Evolutionary conservation across 2,113 vertebrate species (phyloP), one percentile per base, ranked within the genome.

Genomic region (Pundamilia nyererei): DNA sequence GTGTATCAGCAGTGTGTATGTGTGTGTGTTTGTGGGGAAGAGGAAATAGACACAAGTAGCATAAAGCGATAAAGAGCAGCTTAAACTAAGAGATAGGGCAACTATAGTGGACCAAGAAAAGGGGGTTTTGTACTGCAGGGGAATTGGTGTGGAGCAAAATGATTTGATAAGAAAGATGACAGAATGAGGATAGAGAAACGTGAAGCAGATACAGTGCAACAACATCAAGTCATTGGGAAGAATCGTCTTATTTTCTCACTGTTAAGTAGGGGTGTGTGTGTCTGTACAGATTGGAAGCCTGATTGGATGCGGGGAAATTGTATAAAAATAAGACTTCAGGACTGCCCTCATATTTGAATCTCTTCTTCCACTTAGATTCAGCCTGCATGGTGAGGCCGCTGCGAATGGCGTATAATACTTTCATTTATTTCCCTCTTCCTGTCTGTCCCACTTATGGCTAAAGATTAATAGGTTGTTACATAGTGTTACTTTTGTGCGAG

Each of bases 231-330:
- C 72, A 68, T 51, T 56, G 54, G 75, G 81, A 89, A 72, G 68
- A 85, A 83, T 88, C 51, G 35, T 89, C 38, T 82, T 82, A 31
- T 47, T 62, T 40, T 21, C 80, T 21, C 35, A 80, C 60, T 91
- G 81, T 58, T 21, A 62, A 88, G 83, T 77, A 51, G 49, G 70
- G 45, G 24, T 49, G 70, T 77, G 42, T 29, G 24, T 82, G 60
- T 54, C 15, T 82, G 88, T 89, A 82, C 87, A 87, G 83, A 87
- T 31, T 79, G 42, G 38, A 89, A 81, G 84, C 79, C 75, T 92
- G 86, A 91, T 45, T 85, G 70, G 31, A 51, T 79, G n/a, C 15
- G 31, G 26, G 75, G 65, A 89, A 88, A 86, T 88, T 65, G 84
- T 35, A 80, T 56, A 29, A 3, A 49, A 80, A 87, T 81, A 68